Conservation (phyloP, 2,797 vertebrate genomes). For the Semaprochilodus insignis region DNA sequence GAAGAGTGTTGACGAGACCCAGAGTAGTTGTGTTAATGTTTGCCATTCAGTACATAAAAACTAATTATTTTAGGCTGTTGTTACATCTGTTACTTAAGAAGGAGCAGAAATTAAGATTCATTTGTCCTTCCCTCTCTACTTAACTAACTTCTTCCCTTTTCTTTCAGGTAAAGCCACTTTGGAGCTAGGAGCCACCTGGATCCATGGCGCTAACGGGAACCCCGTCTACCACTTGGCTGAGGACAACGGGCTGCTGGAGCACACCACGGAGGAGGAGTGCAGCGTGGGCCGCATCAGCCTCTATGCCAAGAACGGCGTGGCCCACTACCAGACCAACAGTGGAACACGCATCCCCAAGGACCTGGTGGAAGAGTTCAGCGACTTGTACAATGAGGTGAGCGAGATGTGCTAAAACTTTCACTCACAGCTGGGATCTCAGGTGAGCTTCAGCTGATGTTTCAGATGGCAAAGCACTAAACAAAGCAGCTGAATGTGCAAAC, state of each 20-base stretch:
- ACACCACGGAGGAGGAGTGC: constrained; percentile 92
- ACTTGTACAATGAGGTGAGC: constrained; percentile 96
- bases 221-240: constrained; percentile 99
- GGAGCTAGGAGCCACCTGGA: constrained; percentile 99
- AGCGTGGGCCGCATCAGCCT: constrained; percentile 96
- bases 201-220: constrained; percentile 97
- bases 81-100: background rate
- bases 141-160: background rate
- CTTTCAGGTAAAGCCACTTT: constrained; percentile 90
- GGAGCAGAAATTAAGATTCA: background rate
- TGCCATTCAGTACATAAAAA: too few relatives aligned
- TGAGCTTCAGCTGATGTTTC: too few relatives aligned
- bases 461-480: too few relatives aligned
- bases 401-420: background rate
- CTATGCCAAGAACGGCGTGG: constrained; percentile 96
- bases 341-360: constrained; percentile 96
- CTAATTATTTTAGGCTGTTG: too few relatives aligned
- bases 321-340: constrained; percentile 93
- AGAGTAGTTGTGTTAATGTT: too few relatives aligned
- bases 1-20: too few relatives aligned
- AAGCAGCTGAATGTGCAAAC: too few relatives aligned
- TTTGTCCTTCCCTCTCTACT: background rate
- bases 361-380: constrained; percentile 99
- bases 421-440: too few relatives aligned
- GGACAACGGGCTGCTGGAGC: constrained; percentile 94